A percentile compares a stretch with the other conserved stretches of the same genome.
These are phyloP conservation scores for Trachops cirrhosus DNA, from an alignment of 2,797 vertebrate genomes.

Conservation along the genomic window DNA sequence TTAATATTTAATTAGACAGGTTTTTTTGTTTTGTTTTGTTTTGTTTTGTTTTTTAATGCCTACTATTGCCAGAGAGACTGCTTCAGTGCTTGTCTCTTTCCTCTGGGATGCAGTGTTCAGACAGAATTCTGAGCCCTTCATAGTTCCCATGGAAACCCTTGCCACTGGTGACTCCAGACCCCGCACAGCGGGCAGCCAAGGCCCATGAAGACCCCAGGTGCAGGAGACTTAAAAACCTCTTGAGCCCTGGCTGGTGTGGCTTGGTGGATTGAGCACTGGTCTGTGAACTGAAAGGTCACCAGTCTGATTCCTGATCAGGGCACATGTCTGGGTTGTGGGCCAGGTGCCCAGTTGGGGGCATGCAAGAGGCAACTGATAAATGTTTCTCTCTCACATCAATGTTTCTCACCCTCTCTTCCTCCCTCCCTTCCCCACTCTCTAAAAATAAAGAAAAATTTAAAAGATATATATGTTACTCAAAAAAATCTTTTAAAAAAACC, in stretches of 20 bases:
- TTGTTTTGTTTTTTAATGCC: slow-evolving; percentile 37
- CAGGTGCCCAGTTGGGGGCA: not conserved
- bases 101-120: not conserved
- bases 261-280: no score
- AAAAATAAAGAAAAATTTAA: not conserved
- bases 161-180: not conserved
- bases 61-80: not conserved
- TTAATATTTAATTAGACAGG: slow-evolving; percentile 78
- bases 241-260: not conserved
- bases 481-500: not conserved
- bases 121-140: slow-evolving; percentile 29
- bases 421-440: not conserved
- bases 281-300: no score
- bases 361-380: not conserved
- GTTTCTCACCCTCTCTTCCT: not conserved
- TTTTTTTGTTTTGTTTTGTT: no score
- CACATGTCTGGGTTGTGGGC: not conserved
- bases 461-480: not conserved
- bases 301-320: not conserved
- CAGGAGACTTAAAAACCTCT: not conserved
- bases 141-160: slow-evolving; percentile 53
- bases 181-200: not conserved
- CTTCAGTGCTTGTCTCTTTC: not conserved
- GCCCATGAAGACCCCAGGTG: not conserved
- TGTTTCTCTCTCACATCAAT: not conserved